phyloP scores from a whole-genome alignment of 1,140 invertebrate genomes.

The Neocloeon triangulifer region DNA sequence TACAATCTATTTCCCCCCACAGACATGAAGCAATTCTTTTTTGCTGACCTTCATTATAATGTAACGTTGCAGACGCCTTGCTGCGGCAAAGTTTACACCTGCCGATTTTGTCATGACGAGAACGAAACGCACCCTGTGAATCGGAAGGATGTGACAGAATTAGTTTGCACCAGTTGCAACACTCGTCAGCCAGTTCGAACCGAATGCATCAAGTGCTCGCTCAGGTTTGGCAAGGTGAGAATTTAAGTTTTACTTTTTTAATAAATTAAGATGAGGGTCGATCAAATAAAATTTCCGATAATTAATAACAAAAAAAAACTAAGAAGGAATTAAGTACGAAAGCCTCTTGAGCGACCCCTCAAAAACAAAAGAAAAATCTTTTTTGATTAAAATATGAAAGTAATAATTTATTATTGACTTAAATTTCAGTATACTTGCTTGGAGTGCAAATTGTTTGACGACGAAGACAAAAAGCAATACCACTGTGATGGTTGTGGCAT shows the following conservation, averaged over 20 bases:
- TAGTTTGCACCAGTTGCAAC: slow-evolving; percentile 60
- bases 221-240: slow-evolving; percentile 51
- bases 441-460: slow-evolving; percentile 73
- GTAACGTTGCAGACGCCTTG: slow-evolving; percentile 47
- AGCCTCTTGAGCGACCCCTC: too few species aligned
- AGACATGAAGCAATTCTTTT: too few species aligned
- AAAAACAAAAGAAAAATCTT: too few species aligned
- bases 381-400: too few species aligned
- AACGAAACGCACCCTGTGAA: slow-evolving; percentile 60
- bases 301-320: too few species aligned
- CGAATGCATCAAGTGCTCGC: slow-evolving; percentile 46
- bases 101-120: slow-evolving; percentile 73
- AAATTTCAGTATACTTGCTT: slow-evolving; percentile 52
- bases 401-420: too few species aligned
- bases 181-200: slow-evolving; percentile 57
- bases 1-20: too few species aligned
- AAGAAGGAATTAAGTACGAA: too few species aligned
- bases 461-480: slow-evolving; percentile 70
- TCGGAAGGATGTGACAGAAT: slow-evolving; percentile 52
- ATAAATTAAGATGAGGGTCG: too few species aligned
- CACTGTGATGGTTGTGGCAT: slow-evolving; percentile 75
- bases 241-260: too few species aligned
- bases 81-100: slow-evolving; percentile 68
- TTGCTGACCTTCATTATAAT: background rate
- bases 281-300: too few species aligned